Evolutionary conservation across 2,888 invertebrate species (phyloP).

Genomic region (Geotrupes spiniger): DNA sequence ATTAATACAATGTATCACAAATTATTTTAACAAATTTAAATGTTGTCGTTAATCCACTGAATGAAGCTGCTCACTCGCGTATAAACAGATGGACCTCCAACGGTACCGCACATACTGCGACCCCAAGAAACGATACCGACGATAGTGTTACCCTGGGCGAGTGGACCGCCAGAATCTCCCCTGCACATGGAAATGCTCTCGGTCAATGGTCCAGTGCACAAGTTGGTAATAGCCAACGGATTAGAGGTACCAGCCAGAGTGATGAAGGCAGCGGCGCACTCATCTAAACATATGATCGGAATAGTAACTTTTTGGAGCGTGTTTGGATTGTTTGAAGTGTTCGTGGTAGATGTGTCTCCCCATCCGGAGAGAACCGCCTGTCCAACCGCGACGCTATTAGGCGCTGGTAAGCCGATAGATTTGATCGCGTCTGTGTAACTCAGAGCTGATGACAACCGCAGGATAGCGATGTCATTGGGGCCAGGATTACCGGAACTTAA

Average conservation of each 20-base stretch:
- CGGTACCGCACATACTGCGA: constrained; percentile 52
- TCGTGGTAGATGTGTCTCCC: constrained; percentile 40
- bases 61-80: constrained; percentile 52
- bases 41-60: constrained; percentile 46
- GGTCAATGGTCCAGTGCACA: constrained; percentile 53
- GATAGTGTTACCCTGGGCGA: constrained; percentile 43
- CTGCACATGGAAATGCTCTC: constrained; percentile 49
- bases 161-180: constrained; percentile 58
- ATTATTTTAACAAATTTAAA: too few relatives aligned
- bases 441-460: constrained; percentile 46
- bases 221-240: constrained; percentile 50
- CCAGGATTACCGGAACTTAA: constrained; percentile 22
- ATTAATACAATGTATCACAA: too few relatives aligned
- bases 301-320: constrained; percentile 38
- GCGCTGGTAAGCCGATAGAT: constrained; percentile 42
- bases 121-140: constrained; percentile 58
- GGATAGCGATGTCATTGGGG: constrained; percentile 54
- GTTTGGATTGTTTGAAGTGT: constrained; percentile 32
- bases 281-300: constrained; percentile 37
- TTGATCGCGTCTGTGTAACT: constrained; percentile 39
- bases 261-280: constrained; percentile 48
- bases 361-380: constrained; percentile 49
- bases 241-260: constrained; percentile 41
- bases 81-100: constrained; percentile 55
- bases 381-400: constrained; percentile 35